Conservation (phyloP, 2,888 invertebrate genomes). For the Andricus curvator region DNA sequence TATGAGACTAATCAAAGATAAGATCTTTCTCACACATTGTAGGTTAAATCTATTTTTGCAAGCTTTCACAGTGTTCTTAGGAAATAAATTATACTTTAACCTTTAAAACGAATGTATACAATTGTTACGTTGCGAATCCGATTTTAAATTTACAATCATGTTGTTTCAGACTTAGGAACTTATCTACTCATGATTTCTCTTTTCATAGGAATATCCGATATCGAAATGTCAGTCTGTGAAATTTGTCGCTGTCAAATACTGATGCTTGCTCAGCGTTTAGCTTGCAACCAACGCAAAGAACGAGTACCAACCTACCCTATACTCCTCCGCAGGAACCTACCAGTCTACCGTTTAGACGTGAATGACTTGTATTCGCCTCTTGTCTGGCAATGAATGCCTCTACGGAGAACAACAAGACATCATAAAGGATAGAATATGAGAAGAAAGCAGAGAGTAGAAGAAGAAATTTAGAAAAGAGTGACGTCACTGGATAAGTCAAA, state of each 20-base stretch:
- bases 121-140: background rate
- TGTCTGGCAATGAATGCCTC: slow-evolving; percentile 50
- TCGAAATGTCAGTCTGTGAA: slow-evolving; percentile 3
- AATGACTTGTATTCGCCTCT: slow-evolving; percentile 57
- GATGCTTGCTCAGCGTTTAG: slow-evolving; percentile 30
- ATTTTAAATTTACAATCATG: background rate
- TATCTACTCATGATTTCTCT: slow-evolving; percentile 44
- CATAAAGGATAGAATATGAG: slow-evolving; percentile 46
- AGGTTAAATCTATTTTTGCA: background rate
- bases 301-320: slow-evolving; percentile 57
- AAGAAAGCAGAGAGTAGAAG: slow-evolving; percentile 44
- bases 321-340: slow-evolving; percentile 64
- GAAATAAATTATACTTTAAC: too few species aligned
- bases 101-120: too few species aligned
- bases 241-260: slow-evolving; percentile 45
- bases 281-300: slow-evolving; percentile 37
- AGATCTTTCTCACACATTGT: too few species aligned
- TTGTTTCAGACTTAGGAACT: slow-evolving; percentile 19
- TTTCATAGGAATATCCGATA: slow-evolving; percentile 13
- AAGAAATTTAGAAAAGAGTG: slow-evolving; percentile 54
- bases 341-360: slow-evolving; percentile 57
- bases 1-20: too few species aligned
- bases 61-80: background rate
- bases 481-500: slow-evolving; percentile 64
- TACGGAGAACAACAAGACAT: slow-evolving; percentile 49